Evolutionary conservation across 2,888 invertebrate species (phyloP).

Genomic region (Micoletzkya japonica): DNA sequence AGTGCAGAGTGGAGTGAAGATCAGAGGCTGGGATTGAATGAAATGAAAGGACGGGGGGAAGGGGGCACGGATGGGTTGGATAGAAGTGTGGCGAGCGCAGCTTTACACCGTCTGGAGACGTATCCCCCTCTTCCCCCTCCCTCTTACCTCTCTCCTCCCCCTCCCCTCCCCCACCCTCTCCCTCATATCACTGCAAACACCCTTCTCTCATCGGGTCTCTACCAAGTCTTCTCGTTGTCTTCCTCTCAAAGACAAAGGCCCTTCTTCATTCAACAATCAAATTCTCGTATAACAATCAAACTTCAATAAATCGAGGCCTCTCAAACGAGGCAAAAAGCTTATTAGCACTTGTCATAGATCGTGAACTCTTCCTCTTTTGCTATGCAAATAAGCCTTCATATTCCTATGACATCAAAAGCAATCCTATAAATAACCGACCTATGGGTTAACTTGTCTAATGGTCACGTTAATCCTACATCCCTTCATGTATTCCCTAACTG

Average conservation of each 20-base stretch:
- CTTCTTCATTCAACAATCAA: background rate
- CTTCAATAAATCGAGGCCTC: no score
- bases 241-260: background rate
- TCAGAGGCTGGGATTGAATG: no score
- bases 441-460: conserved; percentile 84
- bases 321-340: no score
- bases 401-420: background rate
- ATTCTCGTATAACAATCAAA: no score
- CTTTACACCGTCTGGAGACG: conserved; percentile 9
- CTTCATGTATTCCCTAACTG: conserved; percentile 70
- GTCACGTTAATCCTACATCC: conserved; percentile 88
- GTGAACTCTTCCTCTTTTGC: no score
- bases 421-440: background rate
- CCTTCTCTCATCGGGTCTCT: no score
- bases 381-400: background rate
- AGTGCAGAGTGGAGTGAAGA: no score
- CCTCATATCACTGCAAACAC: conserved; percentile 3
- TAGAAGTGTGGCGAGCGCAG: background rate
- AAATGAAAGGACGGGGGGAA: background rate
- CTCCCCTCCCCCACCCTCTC: background rate
- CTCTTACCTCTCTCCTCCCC: background rate
- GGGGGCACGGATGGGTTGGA: background rate
- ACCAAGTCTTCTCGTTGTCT: background rate
- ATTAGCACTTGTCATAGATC: no score
- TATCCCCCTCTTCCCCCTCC: conserved; percentile 1